Evolutionary conservation across 2,888 invertebrate species (phyloP).

Genomic region (Prenolepis imparis): DNA sequence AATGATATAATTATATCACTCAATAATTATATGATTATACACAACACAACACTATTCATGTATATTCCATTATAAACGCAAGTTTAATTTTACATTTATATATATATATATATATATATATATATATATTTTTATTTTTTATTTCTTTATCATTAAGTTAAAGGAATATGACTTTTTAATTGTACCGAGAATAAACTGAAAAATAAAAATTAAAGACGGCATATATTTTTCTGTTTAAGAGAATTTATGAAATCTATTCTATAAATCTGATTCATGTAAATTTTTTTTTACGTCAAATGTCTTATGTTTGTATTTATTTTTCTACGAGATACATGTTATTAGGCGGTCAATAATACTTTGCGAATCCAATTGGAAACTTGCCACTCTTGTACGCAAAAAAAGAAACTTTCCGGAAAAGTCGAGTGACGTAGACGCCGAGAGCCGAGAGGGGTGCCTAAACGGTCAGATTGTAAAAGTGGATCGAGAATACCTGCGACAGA

Average conservation of each 20-base stretch:
- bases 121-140: no score
- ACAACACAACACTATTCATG: neutral
- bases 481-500: conserved; percentile 72
- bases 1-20: neutral
- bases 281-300: neutral
- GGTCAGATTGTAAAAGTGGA: conserved; percentile 61
- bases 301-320: neutral
- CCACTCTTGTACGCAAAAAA: conserved; percentile 11
- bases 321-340: conserved; percentile 15
- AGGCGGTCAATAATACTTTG: conserved; percentile 21
- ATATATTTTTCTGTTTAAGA: neutral
- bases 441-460: conserved; percentile 48
- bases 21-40: neutral
- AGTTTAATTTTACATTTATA: neutral
- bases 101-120: no score
- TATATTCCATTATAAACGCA: neutral
- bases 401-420: conserved; percentile 24
- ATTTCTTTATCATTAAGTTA: neutral
- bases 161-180: neutral
- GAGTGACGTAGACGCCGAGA: conserved; percentile 51
- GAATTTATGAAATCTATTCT: neutral
- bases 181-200: neutral
- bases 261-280: conserved; percentile 8
- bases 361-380: conserved; percentile 30
- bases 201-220: neutral